Conservation (phyloP, 2,888 invertebrate species). For the Epinotia brunnichana region DNA sequence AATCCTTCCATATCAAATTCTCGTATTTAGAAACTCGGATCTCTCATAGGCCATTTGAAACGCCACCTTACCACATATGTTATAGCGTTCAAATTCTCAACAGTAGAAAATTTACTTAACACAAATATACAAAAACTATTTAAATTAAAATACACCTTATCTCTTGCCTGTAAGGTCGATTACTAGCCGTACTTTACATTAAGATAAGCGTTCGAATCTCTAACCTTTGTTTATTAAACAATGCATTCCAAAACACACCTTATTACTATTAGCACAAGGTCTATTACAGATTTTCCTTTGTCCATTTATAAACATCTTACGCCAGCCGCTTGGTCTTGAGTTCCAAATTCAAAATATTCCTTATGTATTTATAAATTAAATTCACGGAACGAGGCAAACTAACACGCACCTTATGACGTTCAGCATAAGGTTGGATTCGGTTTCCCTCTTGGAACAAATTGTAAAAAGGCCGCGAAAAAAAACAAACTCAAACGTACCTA, state of each 20-base stretch:
- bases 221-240: neutral
- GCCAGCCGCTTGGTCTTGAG: neutral
- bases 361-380: too few species aligned
- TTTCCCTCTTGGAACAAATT: neutral
- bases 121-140: neutral
- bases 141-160: neutral
- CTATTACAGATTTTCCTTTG: neutral
- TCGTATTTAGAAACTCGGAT: slow-evolving; percentile 14
- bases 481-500: neutral
- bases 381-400: neutral
- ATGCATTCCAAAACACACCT: neutral
- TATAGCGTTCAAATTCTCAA: neutral
- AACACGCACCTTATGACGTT: neutral
- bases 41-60: slow-evolving; percentile 19
- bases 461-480: neutral
- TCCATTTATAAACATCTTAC: neutral
- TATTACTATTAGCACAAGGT: neutral
- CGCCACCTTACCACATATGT: neutral
- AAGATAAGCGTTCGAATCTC: neutral
- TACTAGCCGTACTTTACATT: neutral
- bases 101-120: neutral
- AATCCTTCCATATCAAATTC: slow-evolving; percentile 8
- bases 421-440: neutral
- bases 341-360: neutral
- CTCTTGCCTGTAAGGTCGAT: neutral